Percentiles rank a stretch among this genome's conserved stretches.
phyloP scores from a whole-genome alignment of 2,888 invertebrate genomes.

The Aporophyla lueneburgensis region DNA sequence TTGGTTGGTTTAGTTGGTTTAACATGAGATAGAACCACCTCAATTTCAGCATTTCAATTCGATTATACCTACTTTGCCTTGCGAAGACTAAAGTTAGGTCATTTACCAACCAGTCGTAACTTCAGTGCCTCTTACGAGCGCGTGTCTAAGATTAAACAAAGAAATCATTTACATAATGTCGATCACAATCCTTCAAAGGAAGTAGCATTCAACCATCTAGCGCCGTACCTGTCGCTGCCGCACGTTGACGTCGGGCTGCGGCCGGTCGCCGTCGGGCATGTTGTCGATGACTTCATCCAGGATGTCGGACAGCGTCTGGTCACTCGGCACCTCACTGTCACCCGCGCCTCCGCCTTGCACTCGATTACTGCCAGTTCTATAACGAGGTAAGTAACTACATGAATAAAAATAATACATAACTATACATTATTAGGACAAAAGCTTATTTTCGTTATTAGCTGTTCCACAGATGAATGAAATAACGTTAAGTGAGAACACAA shows the following conservation, averaged over 20 bases:
- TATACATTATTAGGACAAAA: background rate
- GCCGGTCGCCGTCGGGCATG: conserved; percentile 92
- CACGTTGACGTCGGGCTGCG: conserved; percentile 77
- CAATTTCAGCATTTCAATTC: background rate
- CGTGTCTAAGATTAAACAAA: conserved; percentile 34
- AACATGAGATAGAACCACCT: background rate
- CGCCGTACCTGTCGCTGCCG: conserved; percentile 69
- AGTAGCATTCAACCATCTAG: conserved; percentile 2
- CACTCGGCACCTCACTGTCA: conserved; percentile 87
- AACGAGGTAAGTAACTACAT: conserved; percentile 25
- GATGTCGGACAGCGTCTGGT: conserved; percentile 95
- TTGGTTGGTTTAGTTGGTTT: background rate
- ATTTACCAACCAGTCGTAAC: conserved; percentile 10
- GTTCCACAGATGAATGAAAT: background rate
- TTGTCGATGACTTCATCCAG: conserved; percentile 96
- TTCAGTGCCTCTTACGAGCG: conserved; percentile 6
- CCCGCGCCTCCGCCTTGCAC: conserved; percentile 81
- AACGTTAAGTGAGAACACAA: background rate
- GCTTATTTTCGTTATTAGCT: background rate
- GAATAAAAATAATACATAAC: background rate
- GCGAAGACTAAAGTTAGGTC: conserved; percentile 7
- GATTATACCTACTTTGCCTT: conserved; percentile 27
- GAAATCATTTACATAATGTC: conserved; percentile 7
- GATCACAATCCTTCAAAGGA: background rate
- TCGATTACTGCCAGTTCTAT: conserved; percentile 80